Conservation (phyloP, 2,797 vertebrate genomes). For the Anisognathus igniventris region DNA sequence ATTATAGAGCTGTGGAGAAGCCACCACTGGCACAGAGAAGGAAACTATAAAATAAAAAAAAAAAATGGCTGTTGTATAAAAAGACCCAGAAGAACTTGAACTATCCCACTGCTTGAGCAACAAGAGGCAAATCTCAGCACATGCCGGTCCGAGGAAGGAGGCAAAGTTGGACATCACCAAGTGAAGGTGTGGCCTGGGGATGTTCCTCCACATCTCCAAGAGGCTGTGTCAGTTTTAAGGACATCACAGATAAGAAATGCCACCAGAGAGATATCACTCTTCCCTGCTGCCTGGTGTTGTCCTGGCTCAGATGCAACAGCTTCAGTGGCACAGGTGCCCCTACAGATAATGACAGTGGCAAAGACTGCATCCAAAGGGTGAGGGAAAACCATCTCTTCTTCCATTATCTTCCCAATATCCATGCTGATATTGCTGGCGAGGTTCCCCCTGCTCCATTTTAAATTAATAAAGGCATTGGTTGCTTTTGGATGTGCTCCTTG, state of each 20-base stretch:
- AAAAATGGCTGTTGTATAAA: neutral
- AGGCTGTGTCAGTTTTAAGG: neutral
- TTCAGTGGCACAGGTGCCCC: neutral
- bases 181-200: neutral
- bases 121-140: neutral
- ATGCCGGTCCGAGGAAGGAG: rapidly evolving
- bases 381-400: neutral
- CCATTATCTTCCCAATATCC: neutral
- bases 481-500: neutral
- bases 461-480: neutral
- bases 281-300: rapidly evolving
- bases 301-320: neutral
- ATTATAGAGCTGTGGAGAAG: neutral
- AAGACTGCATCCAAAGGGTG: neutral
- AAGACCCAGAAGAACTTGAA: neutral
- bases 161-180: neutral
- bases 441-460: neutral
- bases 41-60: no score
- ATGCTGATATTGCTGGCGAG: rapidly evolving
- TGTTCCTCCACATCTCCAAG: neutral
- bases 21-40: neutral
- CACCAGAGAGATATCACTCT: neutral
- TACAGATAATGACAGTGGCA: neutral
- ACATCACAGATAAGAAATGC: neutral
- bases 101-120: neutral